phyloP scores from a whole-genome alignment of 2,888 invertebrate species.

The Rhaphigaster nebulosa region DNA sequence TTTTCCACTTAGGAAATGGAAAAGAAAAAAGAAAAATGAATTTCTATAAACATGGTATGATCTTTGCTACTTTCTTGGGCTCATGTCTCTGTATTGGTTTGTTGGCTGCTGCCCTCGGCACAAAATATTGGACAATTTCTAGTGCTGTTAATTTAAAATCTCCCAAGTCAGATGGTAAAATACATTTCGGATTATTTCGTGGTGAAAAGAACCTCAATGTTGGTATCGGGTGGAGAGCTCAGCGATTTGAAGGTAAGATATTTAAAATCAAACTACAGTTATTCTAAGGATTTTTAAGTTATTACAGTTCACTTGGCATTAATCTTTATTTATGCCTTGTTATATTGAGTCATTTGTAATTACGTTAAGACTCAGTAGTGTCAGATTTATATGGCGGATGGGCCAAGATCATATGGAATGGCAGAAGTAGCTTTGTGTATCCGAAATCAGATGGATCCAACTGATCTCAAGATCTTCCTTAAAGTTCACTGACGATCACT shows the following conservation, averaged over 20 bases:
- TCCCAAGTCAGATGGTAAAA: conserved; percentile 74
- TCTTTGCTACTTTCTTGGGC: conserved; percentile 85
- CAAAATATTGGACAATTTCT: conserved; percentile 85
- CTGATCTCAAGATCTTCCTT: too few relatives aligned
- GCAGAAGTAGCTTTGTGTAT: too few relatives aligned
- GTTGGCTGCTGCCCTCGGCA: conserved; percentile 85
- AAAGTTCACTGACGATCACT: too few relatives aligned
- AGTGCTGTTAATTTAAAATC: conserved; percentile 77
- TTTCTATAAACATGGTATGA: conserved; percentile 82
- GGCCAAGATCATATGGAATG: too few relatives aligned
- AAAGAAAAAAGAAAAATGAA: conserved; percentile 70
- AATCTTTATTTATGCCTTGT: background rate
- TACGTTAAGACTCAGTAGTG: too few relatives aligned
- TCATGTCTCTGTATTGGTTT: conserved; percentile 83
- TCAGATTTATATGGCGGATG: too few relatives aligned
- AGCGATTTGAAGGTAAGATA: conserved; percentile 80
- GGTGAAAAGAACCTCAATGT: conserved; percentile 87
- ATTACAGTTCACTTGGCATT: background rate
- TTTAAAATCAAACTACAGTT: background rate
- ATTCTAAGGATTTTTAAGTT: background rate
- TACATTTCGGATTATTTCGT: conserved; percentile 89
- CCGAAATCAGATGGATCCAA: too few relatives aligned
- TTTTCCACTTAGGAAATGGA: conserved; percentile 62
- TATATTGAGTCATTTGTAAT: too few relatives aligned
- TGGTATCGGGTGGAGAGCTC: conserved; percentile 84